Evolutionary conservation across 2,797 vertebrate species (phyloP).

Genomic region (Ciconia nigra): DNA sequence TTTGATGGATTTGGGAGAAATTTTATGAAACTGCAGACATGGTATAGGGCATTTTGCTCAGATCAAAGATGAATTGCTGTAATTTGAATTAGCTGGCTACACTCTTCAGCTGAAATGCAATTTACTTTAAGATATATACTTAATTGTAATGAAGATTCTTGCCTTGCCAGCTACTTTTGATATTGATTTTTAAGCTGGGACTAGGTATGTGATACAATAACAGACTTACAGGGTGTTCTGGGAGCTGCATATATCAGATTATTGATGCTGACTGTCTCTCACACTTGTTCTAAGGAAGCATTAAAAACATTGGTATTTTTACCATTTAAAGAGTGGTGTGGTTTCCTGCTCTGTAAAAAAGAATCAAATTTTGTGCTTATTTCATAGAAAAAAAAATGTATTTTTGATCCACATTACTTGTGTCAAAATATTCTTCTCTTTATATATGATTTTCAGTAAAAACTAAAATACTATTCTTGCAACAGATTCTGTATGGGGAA

Average conservation of each 20-base stretch:
- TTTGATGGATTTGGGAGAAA: constrained; percentile 28
- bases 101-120: constrained; percentile 26
- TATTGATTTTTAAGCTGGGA: constrained; percentile 59
- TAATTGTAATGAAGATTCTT: constrained; percentile 61
- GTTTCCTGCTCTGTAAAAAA: neutral
- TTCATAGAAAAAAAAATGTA: neutral
- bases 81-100: constrained; percentile 57
- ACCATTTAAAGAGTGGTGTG: neutral
- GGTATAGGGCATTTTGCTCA: constrained; percentile 17
- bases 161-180: constrained; percentile 59
- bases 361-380: neutral
- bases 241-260: constrained; percentile 48
- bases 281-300: neutral
- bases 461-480: neutral
- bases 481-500: neutral
- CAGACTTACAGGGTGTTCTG: constrained; percentile 8
- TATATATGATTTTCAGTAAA: neutral
- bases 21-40: constrained; percentile 30
- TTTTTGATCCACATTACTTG: neutral
- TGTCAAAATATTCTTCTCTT: neutral
- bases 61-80: constrained; percentile 54
- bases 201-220: constrained; percentile 33
- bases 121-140: constrained; percentile 55
- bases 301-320: neutral
- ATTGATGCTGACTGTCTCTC: constrained; percentile 36